Evolutionary conservation across 2,888 invertebrate species (phyloP), one percentile per base, ranked within the genome.

Genomic region (Tachystola acroxantha): DNA sequence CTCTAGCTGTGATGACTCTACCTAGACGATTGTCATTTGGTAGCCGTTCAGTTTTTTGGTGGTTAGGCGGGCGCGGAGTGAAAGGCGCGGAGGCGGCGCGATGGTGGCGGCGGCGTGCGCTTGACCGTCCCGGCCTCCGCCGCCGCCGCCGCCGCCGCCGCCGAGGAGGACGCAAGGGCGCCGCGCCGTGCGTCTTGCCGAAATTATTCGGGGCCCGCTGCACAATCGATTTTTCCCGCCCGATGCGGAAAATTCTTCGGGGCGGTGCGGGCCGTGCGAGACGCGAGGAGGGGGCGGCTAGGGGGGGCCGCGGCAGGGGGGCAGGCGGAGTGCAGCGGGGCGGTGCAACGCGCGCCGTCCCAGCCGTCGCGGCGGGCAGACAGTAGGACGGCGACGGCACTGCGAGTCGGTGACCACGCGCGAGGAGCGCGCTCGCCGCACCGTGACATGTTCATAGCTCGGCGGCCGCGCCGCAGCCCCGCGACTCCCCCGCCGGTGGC

Each of bases 151-250:
- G 45, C 38, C 47, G 42, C 45, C 49, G 48, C 34, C 53, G 48
- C 27, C 12, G 24, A 40, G 54, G 73, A 65, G 71, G 71, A 75
- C 69, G 76, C 82, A 80, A 81, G 81, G 82, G 82, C 82, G 84
- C 85, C 25, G 25, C n/a, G n/a, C 16, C 85, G 81, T 84, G 84
- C 84, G 85, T 85, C 85, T 85, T 85, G 84, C 84, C 85, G 74
- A 85, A 85, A 82, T 84, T 81, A 84, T 85, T 85, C 80, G 85
- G 84, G 78, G 79, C 82, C 77, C 80, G 82, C 79, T 82, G 84
- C 85, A 85, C 82, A 86, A 87, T 87, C 87, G 87, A 87, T 87
- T 86, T 85, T 86, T 86, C 85, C 85, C 79, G 77, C 84, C 85
- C 85, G 85, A 84, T 84, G 85, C 85, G 87, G 80, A 85, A 86